A percentile compares a stretch with the other conserved stretches of the same genome.
Conservation (phyloP, 2,797 vertebrate genomes). For the Leptoclinus maculatus region DNA sequence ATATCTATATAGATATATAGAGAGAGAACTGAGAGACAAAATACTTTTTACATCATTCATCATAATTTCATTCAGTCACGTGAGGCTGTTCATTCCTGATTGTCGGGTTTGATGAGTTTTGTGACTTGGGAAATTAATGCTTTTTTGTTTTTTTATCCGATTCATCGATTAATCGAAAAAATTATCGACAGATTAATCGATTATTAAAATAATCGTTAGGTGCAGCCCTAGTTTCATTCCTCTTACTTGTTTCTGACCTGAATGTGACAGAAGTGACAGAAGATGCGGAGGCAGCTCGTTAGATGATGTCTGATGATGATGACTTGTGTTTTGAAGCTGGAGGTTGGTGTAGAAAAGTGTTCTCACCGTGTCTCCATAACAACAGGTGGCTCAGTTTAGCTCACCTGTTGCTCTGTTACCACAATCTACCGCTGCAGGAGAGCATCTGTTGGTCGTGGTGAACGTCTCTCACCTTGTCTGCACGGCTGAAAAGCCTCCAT, state of each 20-base stretch:
- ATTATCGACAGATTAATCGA: no score
- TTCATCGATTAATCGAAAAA: no score
- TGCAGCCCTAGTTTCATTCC: no score
- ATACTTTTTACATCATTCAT: no score
- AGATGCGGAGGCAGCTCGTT: neutral
- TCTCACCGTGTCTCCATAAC: conserved; percentile 41
- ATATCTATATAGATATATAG: no score
- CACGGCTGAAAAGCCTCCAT: neutral
- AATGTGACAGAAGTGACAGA: neutral
- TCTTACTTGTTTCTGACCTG: neutral
- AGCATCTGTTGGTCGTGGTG: neutral
- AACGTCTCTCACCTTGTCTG: neutral
- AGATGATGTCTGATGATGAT: neutral
- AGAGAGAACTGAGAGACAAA: no score
- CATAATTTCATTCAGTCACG: no score
- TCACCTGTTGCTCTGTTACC: conserved; percentile 21
- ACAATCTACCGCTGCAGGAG: neutral
- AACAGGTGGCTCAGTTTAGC: conserved; percentile 21
- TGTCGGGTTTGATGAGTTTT: no score
- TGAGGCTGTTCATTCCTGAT: no score
- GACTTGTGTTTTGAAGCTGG: neutral
- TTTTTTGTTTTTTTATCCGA: no score
- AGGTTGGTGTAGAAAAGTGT: conserved; percentile 1
- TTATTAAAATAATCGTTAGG: no score
- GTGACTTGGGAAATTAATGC: no score